Percentiles rank a stretch among this genome's conserved stretches.
Conservation (phyloP, 2,888 invertebrate genomes). For the Drosophila affinis region DNA sequence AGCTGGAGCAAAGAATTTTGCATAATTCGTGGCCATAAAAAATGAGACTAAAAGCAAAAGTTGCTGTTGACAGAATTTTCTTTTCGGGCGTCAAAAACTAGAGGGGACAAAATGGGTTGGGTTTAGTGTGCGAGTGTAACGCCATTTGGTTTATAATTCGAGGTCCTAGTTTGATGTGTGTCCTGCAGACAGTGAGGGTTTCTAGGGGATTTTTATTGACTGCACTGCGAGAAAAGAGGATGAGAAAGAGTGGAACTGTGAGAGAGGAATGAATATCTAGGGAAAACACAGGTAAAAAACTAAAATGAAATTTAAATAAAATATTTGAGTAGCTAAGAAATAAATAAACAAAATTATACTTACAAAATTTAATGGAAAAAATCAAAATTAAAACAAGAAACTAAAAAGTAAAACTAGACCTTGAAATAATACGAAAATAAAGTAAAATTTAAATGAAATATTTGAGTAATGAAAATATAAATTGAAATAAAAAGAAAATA, state of each 20-base stretch:
- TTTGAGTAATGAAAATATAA: no score
- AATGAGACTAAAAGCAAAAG: slow-evolving; percentile 43
- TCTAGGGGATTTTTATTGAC: neutral
- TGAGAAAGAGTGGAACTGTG: no score
- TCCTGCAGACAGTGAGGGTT: neutral
- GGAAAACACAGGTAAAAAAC: neutral
- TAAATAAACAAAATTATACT: no score
- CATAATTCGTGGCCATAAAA: slow-evolving; percentile 70
- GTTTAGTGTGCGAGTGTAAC: slow-evolving; percentile 45
- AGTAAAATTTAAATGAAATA: no score
- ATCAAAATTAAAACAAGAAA: no score
- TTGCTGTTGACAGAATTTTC: slow-evolving; percentile 64
- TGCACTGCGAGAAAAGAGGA: neutral
- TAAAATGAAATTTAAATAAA: no score
- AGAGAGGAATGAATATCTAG: no score
- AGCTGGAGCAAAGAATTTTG: slow-evolving; percentile 57
- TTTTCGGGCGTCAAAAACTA: slow-evolving; percentile 57
- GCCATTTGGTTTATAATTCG: slow-evolving; percentile 1
- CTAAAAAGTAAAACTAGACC: no score
- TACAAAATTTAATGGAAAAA: no score
- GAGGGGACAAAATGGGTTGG: slow-evolving; percentile 64
- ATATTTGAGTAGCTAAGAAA: no score
- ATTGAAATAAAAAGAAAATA: no score
- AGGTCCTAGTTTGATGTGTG: neutral
- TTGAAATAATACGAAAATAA: no score